These are phyloP conservation scores for Zaprionus lachaisei DNA, from an alignment of 1,140 invertebrate species.

Conservation along the genomic window DNA sequence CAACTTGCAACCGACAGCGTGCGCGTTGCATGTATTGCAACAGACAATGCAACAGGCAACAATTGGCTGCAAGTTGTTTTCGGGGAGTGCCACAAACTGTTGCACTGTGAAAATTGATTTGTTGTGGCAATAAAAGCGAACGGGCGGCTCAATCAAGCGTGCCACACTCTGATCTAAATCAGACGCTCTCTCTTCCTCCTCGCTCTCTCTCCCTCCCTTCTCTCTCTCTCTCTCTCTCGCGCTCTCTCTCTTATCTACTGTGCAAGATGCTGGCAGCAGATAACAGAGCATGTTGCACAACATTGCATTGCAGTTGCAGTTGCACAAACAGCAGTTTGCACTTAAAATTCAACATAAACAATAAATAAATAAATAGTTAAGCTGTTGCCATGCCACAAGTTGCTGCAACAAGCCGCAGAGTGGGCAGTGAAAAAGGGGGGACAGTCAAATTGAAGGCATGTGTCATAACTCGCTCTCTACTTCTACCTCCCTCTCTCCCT, in stretches of 20 bases:
- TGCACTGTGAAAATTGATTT: slow-evolving; percentile 72
- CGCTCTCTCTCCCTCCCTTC: slow-evolving; percentile 10
- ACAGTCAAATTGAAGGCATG: slow-evolving; percentile 59
- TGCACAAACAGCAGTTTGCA: slow-evolving; percentile 74
- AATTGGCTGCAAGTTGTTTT: slow-evolving; percentile 28
- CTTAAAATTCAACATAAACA: slow-evolving; percentile 72
- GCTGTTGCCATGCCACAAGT: slow-evolving; percentile 49
- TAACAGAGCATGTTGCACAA: slow-evolving; percentile 43
- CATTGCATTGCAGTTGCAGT: slow-evolving; percentile 22
- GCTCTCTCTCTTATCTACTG: slow-evolving; percentile 14
- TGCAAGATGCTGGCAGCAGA: slow-evolving; percentile 59
- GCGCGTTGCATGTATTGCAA: not conserved
- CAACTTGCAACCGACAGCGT: slow-evolving; percentile 15
- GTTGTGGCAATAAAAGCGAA: slow-evolving; percentile 76
- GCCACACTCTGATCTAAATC: slow-evolving; percentile 53
- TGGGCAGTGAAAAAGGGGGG: not conserved
- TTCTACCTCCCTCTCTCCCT: not conserved
- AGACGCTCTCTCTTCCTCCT: not conserved
- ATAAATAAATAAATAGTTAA: slow-evolving; percentile 57
- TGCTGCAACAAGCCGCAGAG: slow-evolving; percentile 32
- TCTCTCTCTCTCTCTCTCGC: slow-evolving; percentile 20
- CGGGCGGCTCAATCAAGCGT: slow-evolving; percentile 67
- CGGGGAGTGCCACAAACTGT: slow-evolving; percentile 39
- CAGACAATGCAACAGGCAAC: slow-evolving; percentile 67
- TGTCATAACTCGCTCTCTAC: slow-evolving; percentile 64